phyloP scores from a whole-genome alignment of 1,140 invertebrate genomes.

The Scaptomyza montana region DNA sequence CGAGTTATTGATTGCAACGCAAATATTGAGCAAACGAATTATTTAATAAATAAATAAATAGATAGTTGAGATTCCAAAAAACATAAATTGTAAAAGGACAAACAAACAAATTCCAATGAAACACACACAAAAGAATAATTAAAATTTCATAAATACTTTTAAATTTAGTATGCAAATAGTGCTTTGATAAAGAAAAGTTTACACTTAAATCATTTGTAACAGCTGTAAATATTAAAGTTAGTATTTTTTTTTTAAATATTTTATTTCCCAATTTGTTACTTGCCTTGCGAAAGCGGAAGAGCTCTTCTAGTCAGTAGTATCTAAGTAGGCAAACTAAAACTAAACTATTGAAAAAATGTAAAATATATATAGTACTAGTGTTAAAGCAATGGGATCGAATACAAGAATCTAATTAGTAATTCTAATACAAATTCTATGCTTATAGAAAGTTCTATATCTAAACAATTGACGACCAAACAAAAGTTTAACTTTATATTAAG shows the following conservation, averaged over 20 bases:
- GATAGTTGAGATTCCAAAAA: constrained; percentile 56
- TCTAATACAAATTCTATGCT: constrained; percentile 56
- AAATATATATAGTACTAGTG: too few species aligned
- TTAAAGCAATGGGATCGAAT: too few species aligned
- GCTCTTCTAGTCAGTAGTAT: constrained; percentile 25
- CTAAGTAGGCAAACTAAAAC: constrained; percentile 38
- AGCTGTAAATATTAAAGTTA: constrained; percentile 22
- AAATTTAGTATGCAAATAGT: constrained; percentile 65
- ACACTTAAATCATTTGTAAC: constrained; percentile 19
- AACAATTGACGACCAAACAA: constrained; percentile 76
- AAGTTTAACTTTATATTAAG: constrained; percentile 77
- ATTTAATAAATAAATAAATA: constrained; percentile 72
- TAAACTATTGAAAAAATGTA: too few species aligned
- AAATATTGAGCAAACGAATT: constrained; percentile 41
- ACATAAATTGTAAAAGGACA: too few species aligned
- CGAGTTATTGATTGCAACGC: constrained; percentile 45
- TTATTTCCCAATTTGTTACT: constrained; percentile 14
- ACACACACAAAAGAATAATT: constrained; percentile 13
- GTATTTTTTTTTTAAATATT: background rate
- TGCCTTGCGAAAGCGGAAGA: constrained; percentile 22
- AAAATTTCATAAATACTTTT: constrained; percentile 55
- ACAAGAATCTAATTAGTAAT: constrained; percentile 10
- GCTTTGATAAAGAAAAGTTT: constrained; percentile 35
- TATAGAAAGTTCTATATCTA: constrained; percentile 53
- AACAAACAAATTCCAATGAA: constrained; percentile 44